phyloP scores from a whole-genome alignment of 2,797 vertebrate genomes.

The Staurois parvus region DNA sequence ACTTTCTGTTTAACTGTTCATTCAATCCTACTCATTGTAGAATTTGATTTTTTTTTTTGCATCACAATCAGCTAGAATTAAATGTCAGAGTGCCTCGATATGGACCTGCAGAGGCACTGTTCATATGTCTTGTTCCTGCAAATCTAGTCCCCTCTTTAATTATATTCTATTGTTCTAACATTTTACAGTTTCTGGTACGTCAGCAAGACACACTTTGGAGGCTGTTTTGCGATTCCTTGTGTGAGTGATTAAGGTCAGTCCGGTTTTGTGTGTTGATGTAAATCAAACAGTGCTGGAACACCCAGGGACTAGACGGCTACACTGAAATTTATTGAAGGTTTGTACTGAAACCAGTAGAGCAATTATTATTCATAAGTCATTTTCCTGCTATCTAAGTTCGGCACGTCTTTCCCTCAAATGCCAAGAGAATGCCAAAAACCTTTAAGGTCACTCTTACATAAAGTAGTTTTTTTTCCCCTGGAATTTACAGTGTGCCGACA shows the following conservation, averaged over 20 bases:
- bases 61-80: background rate
- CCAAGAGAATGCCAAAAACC: constrained; percentile 63
- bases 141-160: background rate
- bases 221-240: constrained; percentile 3
- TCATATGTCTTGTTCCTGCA: background rate
- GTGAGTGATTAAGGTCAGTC: constrained; percentile 47
- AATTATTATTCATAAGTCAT: constrained; percentile 65
- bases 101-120: background rate
- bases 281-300: constrained; percentile 63
- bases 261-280: constrained; percentile 57
- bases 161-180: background rate
- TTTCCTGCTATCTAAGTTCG: constrained; percentile 55
- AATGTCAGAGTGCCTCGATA: background rate
- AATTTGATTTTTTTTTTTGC: too few relatives aligned
- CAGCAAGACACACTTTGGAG: constrained; percentile 15
- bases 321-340: constrained; percentile 58
- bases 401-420: constrained; percentile 65
- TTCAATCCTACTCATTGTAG: too few relatives aligned
- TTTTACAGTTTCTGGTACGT: background rate
- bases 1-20: too few relatives aligned
- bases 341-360: constrained; percentile 42
- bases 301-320: constrained; percentile 38
- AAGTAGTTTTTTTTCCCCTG: constrained; percentile 40
- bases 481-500: constrained; percentile 33
- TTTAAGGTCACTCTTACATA: constrained; percentile 61